A percentile compares a stretch with the other conserved stretches of the same genome.
These are phyloP conservation scores for Lutjanus argentimaculatus DNA, from an alignment of 2,797 vertebrate species.

Conservation along the genomic window DNA sequence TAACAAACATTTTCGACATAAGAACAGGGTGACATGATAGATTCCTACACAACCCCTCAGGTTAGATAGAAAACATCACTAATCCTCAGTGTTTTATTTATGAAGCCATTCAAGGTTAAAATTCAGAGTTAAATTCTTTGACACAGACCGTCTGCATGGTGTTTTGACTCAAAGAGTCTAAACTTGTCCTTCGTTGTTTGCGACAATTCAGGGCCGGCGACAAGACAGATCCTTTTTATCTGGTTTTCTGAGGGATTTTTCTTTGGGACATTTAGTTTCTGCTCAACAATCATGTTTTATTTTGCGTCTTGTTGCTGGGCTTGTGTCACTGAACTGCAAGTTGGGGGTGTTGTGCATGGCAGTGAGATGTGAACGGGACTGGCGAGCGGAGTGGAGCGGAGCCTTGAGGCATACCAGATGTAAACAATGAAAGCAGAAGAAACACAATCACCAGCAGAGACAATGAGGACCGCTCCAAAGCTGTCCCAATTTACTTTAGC, in stretches of 20 bases:
- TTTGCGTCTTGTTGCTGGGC: constrained; percentile 19
- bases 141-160: not conserved
- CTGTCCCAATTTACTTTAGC: not conserved
- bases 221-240: not conserved
- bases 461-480: constrained; percentile 17
- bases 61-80: not conserved
- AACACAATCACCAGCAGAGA: constrained; percentile 37
- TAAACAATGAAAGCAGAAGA: constrained; percentile 41
- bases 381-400: not conserved
- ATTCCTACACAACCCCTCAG: not conserved
- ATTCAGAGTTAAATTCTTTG: not conserved
- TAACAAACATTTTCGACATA: not conserved
- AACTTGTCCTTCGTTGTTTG: constrained; percentile 4
- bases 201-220: not conserved
- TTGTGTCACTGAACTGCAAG: constrained; percentile 20
- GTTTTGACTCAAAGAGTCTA: constrained; percentile 20
- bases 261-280: not conserved
- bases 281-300: constrained; percentile 5
- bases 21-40: not conserved
- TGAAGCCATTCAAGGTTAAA: constrained; percentile 11
- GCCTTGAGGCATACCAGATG: constrained; percentile 36
- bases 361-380: constrained; percentile 22
- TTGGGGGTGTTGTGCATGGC: too few relatives aligned
- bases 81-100: not conserved
- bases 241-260: not conserved